Evolutionary conservation across 1,140 invertebrate species (phyloP).

Genomic region (Drosophila virilis): DNA sequence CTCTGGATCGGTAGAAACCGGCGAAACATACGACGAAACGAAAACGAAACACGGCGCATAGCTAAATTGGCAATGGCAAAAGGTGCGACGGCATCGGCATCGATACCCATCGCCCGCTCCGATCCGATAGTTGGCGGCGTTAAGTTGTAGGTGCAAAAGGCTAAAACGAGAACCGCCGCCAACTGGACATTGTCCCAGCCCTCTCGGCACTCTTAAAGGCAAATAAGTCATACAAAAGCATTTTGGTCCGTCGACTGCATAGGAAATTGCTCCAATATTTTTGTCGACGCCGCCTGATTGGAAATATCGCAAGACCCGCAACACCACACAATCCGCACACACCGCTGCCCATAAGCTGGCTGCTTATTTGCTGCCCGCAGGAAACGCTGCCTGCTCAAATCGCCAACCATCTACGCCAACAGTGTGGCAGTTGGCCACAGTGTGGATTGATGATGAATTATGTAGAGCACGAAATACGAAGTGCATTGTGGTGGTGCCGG

Average conservation of each 20-base stretch:
- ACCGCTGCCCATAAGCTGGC: background rate
- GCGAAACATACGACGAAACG: constrained; percentile 64
- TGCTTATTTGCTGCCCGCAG: constrained; percentile 55
- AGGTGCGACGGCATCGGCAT: constrained; percentile 30
- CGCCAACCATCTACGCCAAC: constrained; percentile 37
- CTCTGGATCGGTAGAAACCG: constrained; percentile 49
- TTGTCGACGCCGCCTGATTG: constrained; percentile 66
- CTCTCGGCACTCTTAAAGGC: constrained; percentile 35
- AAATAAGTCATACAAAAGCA: constrained; percentile 76
- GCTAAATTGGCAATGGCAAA: constrained; percentile 69
- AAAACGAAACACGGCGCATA: constrained; percentile 59
- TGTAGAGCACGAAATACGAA: constrained; percentile 84
- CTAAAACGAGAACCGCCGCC: constrained; percentile 18
- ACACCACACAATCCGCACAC: background rate
- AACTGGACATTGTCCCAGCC: constrained; percentile 59
- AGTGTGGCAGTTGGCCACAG: constrained; percentile 46
- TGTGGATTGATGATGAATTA: constrained; percentile 84
- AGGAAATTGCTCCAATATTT: constrained; percentile 80
- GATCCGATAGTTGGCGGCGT: constrained; percentile 63
- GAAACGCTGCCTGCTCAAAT: constrained; percentile 40
- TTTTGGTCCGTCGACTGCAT: constrained; percentile 39
- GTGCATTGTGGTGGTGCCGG: constrained; percentile 53
- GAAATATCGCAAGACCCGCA: constrained; percentile 57
- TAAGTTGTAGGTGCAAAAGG: constrained; percentile 74
- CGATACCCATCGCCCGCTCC: constrained; percentile 35